Percentiles rank a stretch among this genome's conserved stretches.
These are phyloP conservation scores for Danaus chrysippus DNA, from an alignment of 2,888 invertebrate genomes.

Conservation along the genomic window DNA sequence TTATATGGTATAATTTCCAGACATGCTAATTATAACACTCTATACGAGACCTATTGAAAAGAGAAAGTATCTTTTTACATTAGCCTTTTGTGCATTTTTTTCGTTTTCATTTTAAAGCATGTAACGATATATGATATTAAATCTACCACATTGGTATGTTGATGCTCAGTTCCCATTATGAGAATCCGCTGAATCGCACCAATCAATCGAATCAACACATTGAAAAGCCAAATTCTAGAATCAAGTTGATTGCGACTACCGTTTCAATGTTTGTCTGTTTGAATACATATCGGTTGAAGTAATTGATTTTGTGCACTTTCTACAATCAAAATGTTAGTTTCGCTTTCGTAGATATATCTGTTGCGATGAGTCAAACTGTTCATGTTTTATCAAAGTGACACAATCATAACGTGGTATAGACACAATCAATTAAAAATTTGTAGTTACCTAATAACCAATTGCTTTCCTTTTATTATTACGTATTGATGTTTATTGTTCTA, in stretches of 20 bases:
- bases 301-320: slow-evolving; percentile 68
- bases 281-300: slow-evolving; percentile 39
- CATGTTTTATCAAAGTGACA: slow-evolving; percentile 8
- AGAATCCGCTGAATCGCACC: slow-evolving; percentile 1
- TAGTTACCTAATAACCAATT: not conserved
- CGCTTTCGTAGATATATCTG: slow-evolving; percentile 63
- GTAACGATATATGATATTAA: too few relatives aligned
- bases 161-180: not conserved
- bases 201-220: not conserved
- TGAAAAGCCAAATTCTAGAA: slow-evolving; percentile 7
- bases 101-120: too few relatives aligned
- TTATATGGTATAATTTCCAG: too few relatives aligned
- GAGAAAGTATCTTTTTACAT: too few relatives aligned
- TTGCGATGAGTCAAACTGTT: slow-evolving; percentile 39
- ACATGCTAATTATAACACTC: too few relatives aligned
- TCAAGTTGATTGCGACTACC: slow-evolving; percentile 20
- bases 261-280: slow-evolving; percentile 23
- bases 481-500: too few relatives aligned
- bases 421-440: slow-evolving; percentile 1
- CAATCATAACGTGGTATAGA: not conserved
- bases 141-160: too few relatives aligned
- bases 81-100: too few relatives aligned
- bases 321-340: slow-evolving; percentile 63
- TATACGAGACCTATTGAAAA: too few relatives aligned
- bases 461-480: not conserved